Evolutionary conservation across 2,888 invertebrate species (phyloP), one percentile per base, ranked within the genome.

Genomic region (Meganola albula): DNA sequence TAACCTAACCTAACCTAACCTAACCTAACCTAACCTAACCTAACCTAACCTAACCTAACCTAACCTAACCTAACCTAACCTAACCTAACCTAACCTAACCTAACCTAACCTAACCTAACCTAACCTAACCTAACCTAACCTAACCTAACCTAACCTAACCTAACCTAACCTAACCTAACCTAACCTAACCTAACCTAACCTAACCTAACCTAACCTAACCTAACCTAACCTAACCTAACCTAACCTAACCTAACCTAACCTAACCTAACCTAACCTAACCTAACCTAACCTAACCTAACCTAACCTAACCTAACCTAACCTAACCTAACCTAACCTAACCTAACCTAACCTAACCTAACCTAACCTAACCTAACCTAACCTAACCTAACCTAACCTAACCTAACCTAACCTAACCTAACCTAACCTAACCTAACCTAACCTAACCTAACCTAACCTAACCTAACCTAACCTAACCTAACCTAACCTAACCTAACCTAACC

Each of bases 201-300:
- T 34, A 40, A 40, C 40, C 40, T 40, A 40, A 40, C 40, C 40
- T 40, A 40, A 40, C 39, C 30, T 30, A 33, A 16, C 16, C 31
- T 37, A 37, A 33, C 37, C 40, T 16, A 34, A 33, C 29, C 40
- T 29, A 34, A 42, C 37, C 36, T 16, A 16, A 16, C 16, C 16
- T 16, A 16, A 16, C 16, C 36, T 27, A 31, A 31, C 40, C 32
- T 43, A 38, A 38, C 38, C 32, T 38, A 34, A 38, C 34, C 34
- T 42, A 43, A 40, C 39, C 43, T 40, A 40, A 40, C 40, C 40
- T 40, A 34, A 36, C 41, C 41, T 41, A 41, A 41, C 41, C 41
- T 41, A 41, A 40, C 40, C 41, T 41, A 41, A 41, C 41, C 41
- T 41, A 41, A 41, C 41, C 41, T 37, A 38, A 38, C 38, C 38